phyloP scores from a whole-genome alignment of 1,140 invertebrate species.

The Adoxophyes honmai region DNA sequence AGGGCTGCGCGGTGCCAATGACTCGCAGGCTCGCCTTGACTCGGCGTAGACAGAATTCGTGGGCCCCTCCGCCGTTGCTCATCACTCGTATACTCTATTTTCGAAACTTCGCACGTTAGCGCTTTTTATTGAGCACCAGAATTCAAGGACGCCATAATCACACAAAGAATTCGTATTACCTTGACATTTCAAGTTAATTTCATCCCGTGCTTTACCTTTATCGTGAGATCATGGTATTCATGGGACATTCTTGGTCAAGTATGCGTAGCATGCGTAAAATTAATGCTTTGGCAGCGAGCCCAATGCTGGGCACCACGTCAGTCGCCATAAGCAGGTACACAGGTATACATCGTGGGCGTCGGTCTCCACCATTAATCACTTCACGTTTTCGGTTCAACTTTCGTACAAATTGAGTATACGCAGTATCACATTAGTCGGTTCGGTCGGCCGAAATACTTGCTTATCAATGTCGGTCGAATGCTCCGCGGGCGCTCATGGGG shows the following conservation, averaged over 20 bases:
- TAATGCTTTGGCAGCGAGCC: background rate
- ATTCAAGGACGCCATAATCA: background rate
- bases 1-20: slow-evolving; percentile 47
- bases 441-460: slow-evolving; percentile 17
- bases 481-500: slow-evolving; percentile 31
- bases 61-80: slow-evolving; percentile 27
- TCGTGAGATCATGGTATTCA: background rate
- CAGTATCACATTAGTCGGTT: background rate
- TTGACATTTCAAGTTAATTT: background rate
- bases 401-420: background rate
- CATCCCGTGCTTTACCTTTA: background rate
- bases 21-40: slow-evolving; percentile 54
- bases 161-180: background rate
- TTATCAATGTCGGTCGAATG: slow-evolving; percentile 48
- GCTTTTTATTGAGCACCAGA: background rate
- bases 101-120: background rate
- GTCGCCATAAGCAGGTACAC: background rate
- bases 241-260: background rate
- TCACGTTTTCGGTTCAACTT: background rate
- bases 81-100: background rate
- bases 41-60: slow-evolving; percentile 29
- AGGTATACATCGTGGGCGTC: background rate
- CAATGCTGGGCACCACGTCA: background rate
- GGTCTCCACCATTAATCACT: background rate
- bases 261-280: slow-evolving; percentile 5